Evolutionary conservation across 2,888 invertebrate species (phyloP), one percentile per base, ranked within the genome.

Genomic region (Tetramorium bicarinatum): DNA sequence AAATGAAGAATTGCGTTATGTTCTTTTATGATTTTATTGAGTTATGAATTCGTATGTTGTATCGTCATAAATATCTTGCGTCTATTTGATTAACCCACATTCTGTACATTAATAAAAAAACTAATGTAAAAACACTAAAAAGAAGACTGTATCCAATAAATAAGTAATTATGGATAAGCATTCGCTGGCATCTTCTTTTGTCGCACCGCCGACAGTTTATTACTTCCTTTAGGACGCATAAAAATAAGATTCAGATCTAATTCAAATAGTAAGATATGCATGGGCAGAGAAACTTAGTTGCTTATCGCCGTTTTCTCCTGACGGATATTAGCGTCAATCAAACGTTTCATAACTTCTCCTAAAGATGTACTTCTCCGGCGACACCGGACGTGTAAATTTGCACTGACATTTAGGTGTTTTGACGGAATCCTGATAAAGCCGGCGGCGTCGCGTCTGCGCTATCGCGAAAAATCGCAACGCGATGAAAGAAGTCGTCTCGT

Each of bases 401-500:
- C 13, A 8, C 13, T 29, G 41, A 67, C 13, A 29, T 67, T 66
- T 44, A 62, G 15, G 49, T 21, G n/a, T 13, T n/a, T 9, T 9
- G 25, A 21, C 11, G 13, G n/a, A 69, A 69, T 41, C 25, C 25
- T 41, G 66, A 76, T 25, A 66, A 54, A 66, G 34, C 25, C 25
- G 25, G 25, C 25, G 18, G 6, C 8, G 25, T 41, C 41, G 21
- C 13, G 21, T 38, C 18, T 11, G 4, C 4, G 25, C 9, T 9
- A 54, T 41, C 69, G 21, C 41, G 29, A 38, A 80, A 59, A 47
- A 49, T 71, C 59, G 8, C 3, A 69, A 47, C 21, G 44, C n/a
- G 15, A 66, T 2, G 41, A 77, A 18, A 56, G 47, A 21, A 18
- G 2, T 13, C 34, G 13, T 25, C 29, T 0, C 34, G n/a, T 9